Evolutionary conservation across 1,140 invertebrate genomes (phyloP).

Genomic region (Zaprionus vittiger): DNA sequence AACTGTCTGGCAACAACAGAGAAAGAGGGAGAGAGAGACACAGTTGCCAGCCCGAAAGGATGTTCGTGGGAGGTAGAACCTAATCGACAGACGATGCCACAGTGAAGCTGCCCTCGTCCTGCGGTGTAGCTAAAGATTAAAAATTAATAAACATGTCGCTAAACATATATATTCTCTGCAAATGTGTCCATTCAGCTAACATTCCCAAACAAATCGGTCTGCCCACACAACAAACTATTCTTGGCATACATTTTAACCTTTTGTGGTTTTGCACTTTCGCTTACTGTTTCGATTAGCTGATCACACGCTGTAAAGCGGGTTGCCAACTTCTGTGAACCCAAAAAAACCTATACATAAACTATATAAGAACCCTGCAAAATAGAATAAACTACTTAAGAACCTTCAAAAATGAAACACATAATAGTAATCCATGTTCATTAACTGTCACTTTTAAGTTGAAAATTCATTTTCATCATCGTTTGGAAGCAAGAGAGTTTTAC

Average conservation of each 20-base stretch:
- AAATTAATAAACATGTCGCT: conserved; percentile 1
- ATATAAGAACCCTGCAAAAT: too few species aligned
- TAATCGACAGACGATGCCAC: neutral
- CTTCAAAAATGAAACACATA: too few species aligned
- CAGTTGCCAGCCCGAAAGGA: neutral
- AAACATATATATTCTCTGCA: neutral
- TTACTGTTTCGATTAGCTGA: too few species aligned
- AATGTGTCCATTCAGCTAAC: neutral
- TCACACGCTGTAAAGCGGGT: too few species aligned
- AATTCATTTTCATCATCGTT: too few species aligned
- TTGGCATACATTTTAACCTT: neutral
- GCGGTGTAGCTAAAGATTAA: neutral
- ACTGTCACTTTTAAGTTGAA: too few species aligned
- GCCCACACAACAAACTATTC: neutral
- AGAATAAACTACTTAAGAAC: too few species aligned
- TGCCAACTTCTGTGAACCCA: too few species aligned
- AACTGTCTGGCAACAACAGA: conserved; percentile 27
- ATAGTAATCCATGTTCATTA: too few species aligned
- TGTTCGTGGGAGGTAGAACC: neutral
- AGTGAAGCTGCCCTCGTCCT: neutral
- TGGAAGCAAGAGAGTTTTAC: too few species aligned
- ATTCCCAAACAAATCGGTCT: neutral
- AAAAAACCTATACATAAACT: too few species aligned
- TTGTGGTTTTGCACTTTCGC: neutral
- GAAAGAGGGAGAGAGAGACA: too few species aligned